These are phyloP conservation scores for Centroberyx gerrardi DNA, from an alignment of 2,797 vertebrate genomes.

Conservation along the genomic window DNA sequence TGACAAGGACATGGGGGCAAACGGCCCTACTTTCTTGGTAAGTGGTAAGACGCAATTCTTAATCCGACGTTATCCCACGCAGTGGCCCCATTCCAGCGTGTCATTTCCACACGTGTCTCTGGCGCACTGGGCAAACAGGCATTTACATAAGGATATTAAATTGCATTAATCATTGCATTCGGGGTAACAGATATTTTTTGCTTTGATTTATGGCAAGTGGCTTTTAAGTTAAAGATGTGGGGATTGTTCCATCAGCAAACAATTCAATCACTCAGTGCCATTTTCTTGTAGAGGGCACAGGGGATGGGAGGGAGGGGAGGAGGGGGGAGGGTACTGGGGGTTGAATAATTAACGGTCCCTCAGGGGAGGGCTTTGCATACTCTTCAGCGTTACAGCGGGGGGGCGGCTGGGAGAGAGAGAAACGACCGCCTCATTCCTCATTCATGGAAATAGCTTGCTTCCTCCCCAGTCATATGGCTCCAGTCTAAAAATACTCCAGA, in stretches of 20 bases:
- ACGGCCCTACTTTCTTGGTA: constrained; percentile 13
- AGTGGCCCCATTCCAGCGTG: constrained; percentile 3
- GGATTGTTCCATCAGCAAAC: constrained; percentile 71
- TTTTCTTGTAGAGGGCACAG: constrained; percentile 63
- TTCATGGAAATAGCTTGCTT: constrained; percentile 78
- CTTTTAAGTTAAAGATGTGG: constrained; percentile 69
- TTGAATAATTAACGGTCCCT: constrained; percentile 73
- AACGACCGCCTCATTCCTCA: constrained; percentile 77
- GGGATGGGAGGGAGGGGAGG: constrained; percentile 35
- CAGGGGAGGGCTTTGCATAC: constrained; percentile 69
- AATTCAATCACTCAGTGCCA: constrained; percentile 69
- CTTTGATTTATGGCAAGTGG: constrained; percentile 73
- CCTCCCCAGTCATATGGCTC: constrained; percentile 71
- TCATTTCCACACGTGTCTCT: constrained; percentile 19
- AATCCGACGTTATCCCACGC: constrained; percentile 25
- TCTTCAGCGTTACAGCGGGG: constrained; percentile 40
- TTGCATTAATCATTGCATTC: constrained; percentile 63
- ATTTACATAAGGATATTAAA: constrained; percentile 69
- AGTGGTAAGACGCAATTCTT: constrained; percentile 24
- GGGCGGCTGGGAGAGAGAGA: constrained; percentile 27
- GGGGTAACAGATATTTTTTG: constrained; percentile 56
- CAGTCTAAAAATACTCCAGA: constrained; percentile 85
- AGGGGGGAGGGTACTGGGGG: not conserved
- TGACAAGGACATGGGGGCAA: constrained; percentile 33
- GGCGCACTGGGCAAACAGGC: constrained; percentile 3